Conservation (phyloP, 2,113 vertebrate genomes). For the Lepus europaeus region DNA sequence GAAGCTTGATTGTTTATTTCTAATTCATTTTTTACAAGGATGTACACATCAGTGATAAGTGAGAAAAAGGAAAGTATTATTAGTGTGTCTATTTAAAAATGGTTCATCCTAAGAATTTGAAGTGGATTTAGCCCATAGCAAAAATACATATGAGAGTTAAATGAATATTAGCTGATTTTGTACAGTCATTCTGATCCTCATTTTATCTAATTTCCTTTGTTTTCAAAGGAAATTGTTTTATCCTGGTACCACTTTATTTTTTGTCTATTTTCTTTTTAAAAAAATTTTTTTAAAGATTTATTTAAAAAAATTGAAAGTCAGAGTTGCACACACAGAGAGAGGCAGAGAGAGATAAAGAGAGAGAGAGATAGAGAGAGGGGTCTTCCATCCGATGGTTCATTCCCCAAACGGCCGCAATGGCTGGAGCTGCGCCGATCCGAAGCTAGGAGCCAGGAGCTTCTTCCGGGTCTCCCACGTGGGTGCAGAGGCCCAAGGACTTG, state of each 20-base stretch:
- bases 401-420: too few relatives aligned
- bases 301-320: too few relatives aligned
- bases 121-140: neutral
- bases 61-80: neutral
- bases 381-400: too few relatives aligned
- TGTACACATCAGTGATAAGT: neutral
- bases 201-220: neutral
- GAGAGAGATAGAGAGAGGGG: too few relatives aligned
- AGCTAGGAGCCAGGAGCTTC: too few relatives aligned
- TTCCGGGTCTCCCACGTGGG: too few relatives aligned
- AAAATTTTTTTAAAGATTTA: too few relatives aligned
- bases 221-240: neutral
- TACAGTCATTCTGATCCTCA: neutral
- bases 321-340: too few relatives aligned
- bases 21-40: neutral
- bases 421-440: too few relatives aligned
- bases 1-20: neutral
- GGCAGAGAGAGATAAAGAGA: too few relatives aligned
- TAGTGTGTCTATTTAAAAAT: neutral
- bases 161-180: neutral
- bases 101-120: neutral
- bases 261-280: neutral
- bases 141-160: neutral
- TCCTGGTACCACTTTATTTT: neutral
- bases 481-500: too few relatives aligned